Conservation (phyloP, 1,140 invertebrate species). For the Drosophila cardini region DNA sequence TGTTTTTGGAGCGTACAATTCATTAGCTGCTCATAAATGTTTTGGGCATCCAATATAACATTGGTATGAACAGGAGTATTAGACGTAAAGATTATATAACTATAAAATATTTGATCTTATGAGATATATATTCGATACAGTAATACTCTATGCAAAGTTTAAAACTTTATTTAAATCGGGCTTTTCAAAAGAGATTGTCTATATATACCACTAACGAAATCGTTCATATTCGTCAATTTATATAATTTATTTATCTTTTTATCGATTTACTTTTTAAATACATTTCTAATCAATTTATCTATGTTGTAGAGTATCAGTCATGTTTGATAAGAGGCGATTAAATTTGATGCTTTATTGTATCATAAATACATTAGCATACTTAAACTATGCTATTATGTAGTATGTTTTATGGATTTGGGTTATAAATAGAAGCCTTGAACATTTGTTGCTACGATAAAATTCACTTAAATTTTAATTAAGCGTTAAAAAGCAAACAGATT, state of each 20-base stretch:
- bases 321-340: background rate
- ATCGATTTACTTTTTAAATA: background rate
- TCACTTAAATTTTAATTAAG: slow-evolving; percentile 67
- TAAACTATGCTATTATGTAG: background rate
- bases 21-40: slow-evolving; percentile 48
- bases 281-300: background rate
- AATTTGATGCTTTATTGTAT: background rate
- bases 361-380: background rate
- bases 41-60: background rate
- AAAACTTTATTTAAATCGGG: too few species aligned
- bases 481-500: slow-evolving; percentile 63
- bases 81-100: too few species aligned
- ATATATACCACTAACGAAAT: background rate
- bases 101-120: too few species aligned
- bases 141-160: too few species aligned
- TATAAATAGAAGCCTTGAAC: slow-evolving; percentile 11
- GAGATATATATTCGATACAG: too few species aligned
- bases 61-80: too few species aligned
- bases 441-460: slow-evolving; percentile 53
- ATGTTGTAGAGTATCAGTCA: background rate
- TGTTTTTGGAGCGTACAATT: slow-evolving; percentile 47
- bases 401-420: background rate
- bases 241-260: background rate
- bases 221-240: background rate
- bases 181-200: background rate